Base-by-base conservation (phyloP, 1,140 invertebrate species). In the Nasonia giraulti region DNA sequence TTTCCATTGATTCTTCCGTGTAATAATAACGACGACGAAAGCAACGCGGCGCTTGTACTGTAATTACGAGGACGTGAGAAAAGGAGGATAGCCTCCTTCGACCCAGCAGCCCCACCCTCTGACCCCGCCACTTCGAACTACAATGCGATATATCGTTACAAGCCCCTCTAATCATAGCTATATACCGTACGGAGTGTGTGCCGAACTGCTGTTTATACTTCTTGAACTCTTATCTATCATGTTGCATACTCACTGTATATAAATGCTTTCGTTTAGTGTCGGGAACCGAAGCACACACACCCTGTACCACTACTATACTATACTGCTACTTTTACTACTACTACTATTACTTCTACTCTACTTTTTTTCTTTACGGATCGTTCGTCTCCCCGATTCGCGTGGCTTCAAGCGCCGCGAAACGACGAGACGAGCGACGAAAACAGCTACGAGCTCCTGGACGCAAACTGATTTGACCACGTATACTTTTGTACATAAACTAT, bases 211-310 rank as follows among this genome's bases (percentile, higher is more conserved):
- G 76, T 20, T 62, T 62, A 62, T 27, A 27, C 55, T 62, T 62
- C 17, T 62, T 62, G 0, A 2, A 17, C 3, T 20, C 4, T 5
- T n/a, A 55, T 55, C 2, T 20, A 40, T 17, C 31, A 0, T 50
- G 27, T 83, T 47, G 47, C 47, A 82, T 82, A 62, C 71, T 81
- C 31, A 82, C 71, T 62, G 0, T 20, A 27, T 27, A 27, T 27
- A 27, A 62, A 82, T 82, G 27, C 80, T 82, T 20, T 82, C 50
- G 31, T 44, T 14, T 83, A 77, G 20, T 78, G 44, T 68, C 44
- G 14, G 66, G 50, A 47, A 77, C 5, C 55, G 66, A 83, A 69
- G 75, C 82, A 83, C 75, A 83, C 62, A 76, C 82, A 78, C 71
- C 40, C 40, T 83, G 68, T 37, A 37, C 33, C 33, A 37, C 33